Conservation (phyloP, 2,797 vertebrate genomes). For the Smutsia temminckii region DNA sequence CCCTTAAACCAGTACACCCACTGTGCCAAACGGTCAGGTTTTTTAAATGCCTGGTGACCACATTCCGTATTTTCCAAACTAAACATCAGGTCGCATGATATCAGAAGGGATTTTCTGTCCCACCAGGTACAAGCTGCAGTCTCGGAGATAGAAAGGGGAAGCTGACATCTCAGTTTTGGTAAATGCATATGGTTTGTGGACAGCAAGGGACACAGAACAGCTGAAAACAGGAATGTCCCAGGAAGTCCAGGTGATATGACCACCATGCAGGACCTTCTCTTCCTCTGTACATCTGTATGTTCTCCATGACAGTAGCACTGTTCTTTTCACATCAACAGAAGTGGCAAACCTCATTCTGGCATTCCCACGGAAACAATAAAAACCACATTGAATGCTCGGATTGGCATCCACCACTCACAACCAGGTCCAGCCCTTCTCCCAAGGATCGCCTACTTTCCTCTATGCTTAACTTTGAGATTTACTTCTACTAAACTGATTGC, state of each 20-base stretch:
- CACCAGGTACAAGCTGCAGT: background rate
- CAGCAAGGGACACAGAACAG: background rate
- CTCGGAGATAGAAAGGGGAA: background rate
- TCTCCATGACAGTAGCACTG: fast-evolving
- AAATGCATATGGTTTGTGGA: background rate
- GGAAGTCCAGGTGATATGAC: fast-evolving
- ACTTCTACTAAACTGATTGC: constrained; percentile 16
- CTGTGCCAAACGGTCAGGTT: background rate
- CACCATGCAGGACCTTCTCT: background rate
- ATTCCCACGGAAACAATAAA: background rate
- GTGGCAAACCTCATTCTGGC: fast-evolving
- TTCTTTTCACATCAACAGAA: background rate
- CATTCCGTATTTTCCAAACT: background rate
- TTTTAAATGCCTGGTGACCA: background rate
- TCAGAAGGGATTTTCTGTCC: background rate
- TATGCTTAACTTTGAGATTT: background rate
- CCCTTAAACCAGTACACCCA: background rate
- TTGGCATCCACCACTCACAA: background rate
- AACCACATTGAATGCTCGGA: background rate
- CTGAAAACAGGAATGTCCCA: background rate
- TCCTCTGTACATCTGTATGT: background rate
- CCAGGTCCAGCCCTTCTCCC: background rate
- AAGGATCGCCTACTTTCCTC: background rate
- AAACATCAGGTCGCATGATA: background rate
- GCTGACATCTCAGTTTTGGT: background rate